Evolutionary conservation across 30 jellyfish, hydroid and myxozoan genomes (phyloP).

Genomic region (Aurelia aurita): DNA sequence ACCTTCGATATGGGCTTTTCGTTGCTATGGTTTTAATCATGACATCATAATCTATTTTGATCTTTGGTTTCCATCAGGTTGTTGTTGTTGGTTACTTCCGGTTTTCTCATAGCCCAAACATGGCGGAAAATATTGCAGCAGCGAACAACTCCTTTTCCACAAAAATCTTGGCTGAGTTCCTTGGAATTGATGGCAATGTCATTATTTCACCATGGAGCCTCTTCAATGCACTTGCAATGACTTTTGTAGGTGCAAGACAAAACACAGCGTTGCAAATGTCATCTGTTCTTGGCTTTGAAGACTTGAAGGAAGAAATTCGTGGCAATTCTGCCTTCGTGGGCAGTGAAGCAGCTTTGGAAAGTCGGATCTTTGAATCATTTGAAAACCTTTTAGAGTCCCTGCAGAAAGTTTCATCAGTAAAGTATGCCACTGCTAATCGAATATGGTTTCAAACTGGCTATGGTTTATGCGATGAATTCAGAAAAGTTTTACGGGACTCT

Average conservation of each 20-base stretch:
- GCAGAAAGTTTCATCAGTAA: background rate
- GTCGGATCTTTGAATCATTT: background rate
- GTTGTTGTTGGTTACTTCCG: too few relatives aligned
- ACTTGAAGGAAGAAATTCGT: background rate
- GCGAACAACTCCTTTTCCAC: slow-evolving; percentile 22
- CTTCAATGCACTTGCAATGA: slow-evolving; percentile 58
- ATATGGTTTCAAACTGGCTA: slow-evolving; percentile 55
- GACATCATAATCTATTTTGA: too few relatives aligned
- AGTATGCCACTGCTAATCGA: slow-evolving; percentile 39
- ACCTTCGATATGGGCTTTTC: too few relatives aligned
- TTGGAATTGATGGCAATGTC: slow-evolving; percentile 28
- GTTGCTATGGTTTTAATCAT: too few relatives aligned
- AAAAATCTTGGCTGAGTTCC: slow-evolving; percentile 4
- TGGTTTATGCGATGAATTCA: slow-evolving; percentile 11
- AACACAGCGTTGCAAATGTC: slow-evolving; percentile 68
- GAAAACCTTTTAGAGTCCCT: background rate
- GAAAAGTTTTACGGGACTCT: slow-evolving; percentile 6
- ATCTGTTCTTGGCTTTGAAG: slow-evolving; percentile 2
- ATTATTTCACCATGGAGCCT: slow-evolving; percentile 74
- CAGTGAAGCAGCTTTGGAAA: background rate
- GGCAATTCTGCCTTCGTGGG: background rate
- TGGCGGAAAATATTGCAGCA: background rate
- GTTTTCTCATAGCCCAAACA: background rate
- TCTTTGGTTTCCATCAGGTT: too few relatives aligned
- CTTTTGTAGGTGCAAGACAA: slow-evolving; percentile 44